These are phyloP conservation scores for Apodemus speciosus DNA, from an alignment of 2,113 vertebrate species.

Conservation along the genomic window DNA sequence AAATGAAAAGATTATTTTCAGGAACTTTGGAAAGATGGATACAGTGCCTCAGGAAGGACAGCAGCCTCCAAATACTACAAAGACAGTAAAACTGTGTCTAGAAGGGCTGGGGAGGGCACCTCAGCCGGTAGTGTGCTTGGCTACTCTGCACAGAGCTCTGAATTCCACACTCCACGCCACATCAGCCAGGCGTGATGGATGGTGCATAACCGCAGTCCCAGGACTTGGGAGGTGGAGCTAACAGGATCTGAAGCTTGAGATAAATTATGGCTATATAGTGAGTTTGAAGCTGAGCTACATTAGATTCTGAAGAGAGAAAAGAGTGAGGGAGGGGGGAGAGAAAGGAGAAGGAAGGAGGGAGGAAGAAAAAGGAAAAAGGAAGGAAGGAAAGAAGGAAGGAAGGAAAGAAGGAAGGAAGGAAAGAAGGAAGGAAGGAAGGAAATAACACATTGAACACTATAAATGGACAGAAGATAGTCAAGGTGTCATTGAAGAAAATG, in stretches of 20 bases:
- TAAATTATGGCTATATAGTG: not conserved
- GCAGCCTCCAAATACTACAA: not conserved
- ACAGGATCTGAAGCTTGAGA: not conserved
- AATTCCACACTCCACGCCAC: too few relatives aligned
- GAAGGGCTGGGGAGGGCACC: not conserved
- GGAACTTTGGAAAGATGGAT: not conserved
- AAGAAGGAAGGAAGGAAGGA: too few relatives aligned
- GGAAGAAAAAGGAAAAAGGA: accelerated
- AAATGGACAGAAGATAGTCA: not conserved
- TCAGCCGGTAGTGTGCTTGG: too few relatives aligned
- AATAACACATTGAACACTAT: not conserved
- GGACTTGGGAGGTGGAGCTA: not conserved
- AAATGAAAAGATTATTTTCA: not conserved
- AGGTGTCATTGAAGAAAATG: not conserved
- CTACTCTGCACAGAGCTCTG: too few relatives aligned
- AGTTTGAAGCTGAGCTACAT: not conserved
- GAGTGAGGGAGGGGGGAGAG: too few relatives aligned
- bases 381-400: too few relatives aligned
- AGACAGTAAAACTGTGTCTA: not conserved
- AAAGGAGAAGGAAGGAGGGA: accelerated
- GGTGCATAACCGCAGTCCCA: too few relatives aligned
- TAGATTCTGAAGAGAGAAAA: not conserved
- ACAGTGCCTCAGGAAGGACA: not conserved
- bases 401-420: accelerated
- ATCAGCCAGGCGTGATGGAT: not conserved